Conservation (phyloP, 35 echinoderm and acorn worm species). For the Ophioderma brevispina region DNA sequence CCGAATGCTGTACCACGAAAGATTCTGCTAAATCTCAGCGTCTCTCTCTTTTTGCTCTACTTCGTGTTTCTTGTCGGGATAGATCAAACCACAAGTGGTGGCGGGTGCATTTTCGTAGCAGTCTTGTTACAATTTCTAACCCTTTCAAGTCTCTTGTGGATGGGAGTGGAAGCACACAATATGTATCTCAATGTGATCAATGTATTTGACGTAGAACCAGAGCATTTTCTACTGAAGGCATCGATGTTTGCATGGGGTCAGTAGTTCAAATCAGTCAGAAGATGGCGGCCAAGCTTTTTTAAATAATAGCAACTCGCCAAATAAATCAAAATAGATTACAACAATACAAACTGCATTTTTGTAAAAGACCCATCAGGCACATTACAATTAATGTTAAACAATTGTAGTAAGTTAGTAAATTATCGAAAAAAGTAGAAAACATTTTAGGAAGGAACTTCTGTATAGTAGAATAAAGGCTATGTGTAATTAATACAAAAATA, state of each 20-base stretch:
- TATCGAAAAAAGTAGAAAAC: too few species aligned
- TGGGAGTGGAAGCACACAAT: slow-evolving; percentile 63
- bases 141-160: slow-evolving; percentile 58
- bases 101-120: slow-evolving; percentile 44
- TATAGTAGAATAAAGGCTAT: too few species aligned
- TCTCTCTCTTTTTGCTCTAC: slow-evolving; percentile 57
- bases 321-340: too few species aligned
- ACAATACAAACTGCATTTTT: too few species aligned
- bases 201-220: slow-evolving; percentile 52
- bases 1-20: slow-evolving; percentile 2
- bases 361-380: too few species aligned
- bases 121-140: slow-evolving; percentile 67
- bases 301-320: too few species aligned
- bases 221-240: slow-evolving; percentile 62
- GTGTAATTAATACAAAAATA: too few species aligned
- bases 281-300: too few species aligned
- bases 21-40: slow-evolving; percentile 52
- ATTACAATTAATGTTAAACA: too few species aligned
- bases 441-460: too few species aligned
- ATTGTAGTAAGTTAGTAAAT: too few species aligned
- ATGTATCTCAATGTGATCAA: slow-evolving; percentile 73
- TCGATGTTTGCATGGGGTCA: slow-evolving; percentile 74
- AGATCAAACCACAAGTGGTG: background rate
- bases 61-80: slow-evolving; percentile 61
- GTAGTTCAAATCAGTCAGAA: background rate